phyloP scores from a whole-genome alignment of 2,888 invertebrate species.

The Macrophya alboannulata region DNA sequence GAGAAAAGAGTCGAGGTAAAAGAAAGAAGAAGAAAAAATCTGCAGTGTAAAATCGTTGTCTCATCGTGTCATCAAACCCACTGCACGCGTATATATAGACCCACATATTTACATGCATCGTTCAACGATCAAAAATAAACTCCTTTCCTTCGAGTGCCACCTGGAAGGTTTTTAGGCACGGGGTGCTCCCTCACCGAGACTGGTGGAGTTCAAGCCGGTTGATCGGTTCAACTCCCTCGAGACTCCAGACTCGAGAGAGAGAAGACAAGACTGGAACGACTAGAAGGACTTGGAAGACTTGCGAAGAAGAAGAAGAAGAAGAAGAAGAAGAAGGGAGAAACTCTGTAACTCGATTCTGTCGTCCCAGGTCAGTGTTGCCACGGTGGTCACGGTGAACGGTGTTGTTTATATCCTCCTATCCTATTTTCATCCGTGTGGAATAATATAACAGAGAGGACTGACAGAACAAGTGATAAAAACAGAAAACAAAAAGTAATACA shows the following conservation, averaged over 20 bases:
- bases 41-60: background rate
- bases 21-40: background rate
- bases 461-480: background rate
- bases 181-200: slow-evolving; percentile 24
- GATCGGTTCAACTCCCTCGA: slow-evolving; percentile 35
- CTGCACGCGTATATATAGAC: background rate
- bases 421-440: background rate
- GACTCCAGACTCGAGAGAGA: slow-evolving; percentile 4
- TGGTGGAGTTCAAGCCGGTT: slow-evolving; percentile 32
- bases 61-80: background rate
- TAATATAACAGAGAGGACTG: background rate
- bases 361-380: slow-evolving; percentile 76
- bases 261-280: slow-evolving; percentile 17
- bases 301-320: background rate
- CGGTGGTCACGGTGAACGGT: slow-evolving; percentile 68
- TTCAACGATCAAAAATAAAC: slow-evolving; percentile 3
- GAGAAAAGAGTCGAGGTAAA: background rate
- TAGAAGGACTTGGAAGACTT: background rate
- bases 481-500: background rate
- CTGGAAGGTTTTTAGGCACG: slow-evolving; percentile 9
- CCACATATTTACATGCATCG: background rate
- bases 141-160: slow-evolving; percentile 10
- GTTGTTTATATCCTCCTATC: slow-evolving; percentile 41
- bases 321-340: slow-evolving; percentile 61
- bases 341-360: slow-evolving; percentile 69